phyloP scores from a whole-genome alignment of 1,140 invertebrate genomes.

The Eriocheir sinensis region DNA sequence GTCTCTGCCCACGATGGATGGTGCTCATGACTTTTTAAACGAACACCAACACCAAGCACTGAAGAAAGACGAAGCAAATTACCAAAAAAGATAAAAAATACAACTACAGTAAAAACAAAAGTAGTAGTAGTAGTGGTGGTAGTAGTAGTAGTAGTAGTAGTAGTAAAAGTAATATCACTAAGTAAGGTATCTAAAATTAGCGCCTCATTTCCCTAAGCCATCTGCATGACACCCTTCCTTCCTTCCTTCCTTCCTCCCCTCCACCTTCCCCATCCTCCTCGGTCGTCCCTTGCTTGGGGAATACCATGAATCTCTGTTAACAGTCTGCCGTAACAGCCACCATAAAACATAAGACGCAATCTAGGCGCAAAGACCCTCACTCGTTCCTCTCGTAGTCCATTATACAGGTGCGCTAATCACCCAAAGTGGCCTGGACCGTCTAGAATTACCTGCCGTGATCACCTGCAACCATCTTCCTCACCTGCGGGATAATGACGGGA shows the following conservation, averaged over 20 bases:
- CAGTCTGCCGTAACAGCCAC: neutral
- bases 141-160: slow-evolving; percentile 23
- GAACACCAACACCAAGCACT: neutral
- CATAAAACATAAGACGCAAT: slow-evolving; percentile 24
- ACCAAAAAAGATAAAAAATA: neutral
- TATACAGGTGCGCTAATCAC: slow-evolving; percentile 2
- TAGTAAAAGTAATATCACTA: neutral
- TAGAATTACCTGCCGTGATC: slow-evolving; percentile 15
- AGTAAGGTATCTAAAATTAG: no score
- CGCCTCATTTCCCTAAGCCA: neutral
- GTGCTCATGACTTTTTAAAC: slow-evolving; percentile 24
- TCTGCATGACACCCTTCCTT: neutral
- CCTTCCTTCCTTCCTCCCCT: neutral
- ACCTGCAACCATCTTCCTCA: slow-evolving; percentile 33
- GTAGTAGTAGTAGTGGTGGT: slow-evolving; percentile 15
- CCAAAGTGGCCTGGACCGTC: neutral
- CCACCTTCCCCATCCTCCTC: neutral
- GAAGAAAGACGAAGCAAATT: neutral
- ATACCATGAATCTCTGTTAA: neutral
- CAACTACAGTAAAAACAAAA: neutral
- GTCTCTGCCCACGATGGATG: neutral
- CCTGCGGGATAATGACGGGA: neutral
- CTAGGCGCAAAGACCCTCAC: neutral
- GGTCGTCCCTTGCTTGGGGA: neutral
- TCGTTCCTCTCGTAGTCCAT: neutral